Evolutionary conservation across 1,140 invertebrate genomes (phyloP).

Genomic region (Trichoplusia ni): DNA sequence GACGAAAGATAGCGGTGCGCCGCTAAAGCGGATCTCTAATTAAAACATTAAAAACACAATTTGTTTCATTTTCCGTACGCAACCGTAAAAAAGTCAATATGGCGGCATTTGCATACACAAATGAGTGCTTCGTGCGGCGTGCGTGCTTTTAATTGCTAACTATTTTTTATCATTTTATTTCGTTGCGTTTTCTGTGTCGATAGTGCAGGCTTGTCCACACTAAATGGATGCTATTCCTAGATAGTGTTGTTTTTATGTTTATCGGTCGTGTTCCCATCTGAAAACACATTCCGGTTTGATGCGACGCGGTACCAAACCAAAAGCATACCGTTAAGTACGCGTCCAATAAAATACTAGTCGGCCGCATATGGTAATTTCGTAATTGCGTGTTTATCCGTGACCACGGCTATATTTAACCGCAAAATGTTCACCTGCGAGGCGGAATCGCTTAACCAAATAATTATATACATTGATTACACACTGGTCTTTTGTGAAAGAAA

Average conservation of each 20-base stretch:
- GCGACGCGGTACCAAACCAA: slow-evolving; percentile 22
- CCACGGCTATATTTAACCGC: slow-evolving; percentile 40
- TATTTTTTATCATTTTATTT: slow-evolving; percentile 47
- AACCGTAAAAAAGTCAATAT: slow-evolving; percentile 48
- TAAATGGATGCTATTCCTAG: slow-evolving; percentile 26
- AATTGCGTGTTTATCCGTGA: slow-evolving; percentile 57
- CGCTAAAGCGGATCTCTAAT: slow-evolving; percentile 48
- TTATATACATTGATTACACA: slow-evolving; percentile 45
- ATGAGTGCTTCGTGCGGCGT: slow-evolving; percentile 38
- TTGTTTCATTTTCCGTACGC: slow-evolving; percentile 46
- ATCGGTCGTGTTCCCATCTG: slow-evolving; percentile 29
- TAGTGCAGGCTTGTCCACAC: slow-evolving; percentile 10
- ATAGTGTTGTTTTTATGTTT: slow-evolving; percentile 35
- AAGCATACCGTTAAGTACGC: slow-evolving; percentile 47
- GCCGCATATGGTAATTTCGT: slow-evolving; percentile 58
- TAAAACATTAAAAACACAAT: slow-evolving; percentile 63
- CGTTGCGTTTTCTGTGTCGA: slow-evolving; percentile 37
- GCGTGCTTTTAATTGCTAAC: slow-evolving; percentile 52
- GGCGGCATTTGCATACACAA: slow-evolving; percentile 52
- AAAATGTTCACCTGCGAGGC: slow-evolving; percentile 34
- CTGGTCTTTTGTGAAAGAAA: slow-evolving; percentile 5
- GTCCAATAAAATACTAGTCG: slow-evolving; percentile 50
- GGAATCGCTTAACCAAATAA: slow-evolving; percentile 42
- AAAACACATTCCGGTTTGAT: slow-evolving; percentile 30
- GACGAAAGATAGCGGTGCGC: slow-evolving; percentile 44